These are phyloP conservation scores for Drosophila robusta DNA, from an alignment of 2,888 invertebrate species.

Conservation along the genomic window DNA sequence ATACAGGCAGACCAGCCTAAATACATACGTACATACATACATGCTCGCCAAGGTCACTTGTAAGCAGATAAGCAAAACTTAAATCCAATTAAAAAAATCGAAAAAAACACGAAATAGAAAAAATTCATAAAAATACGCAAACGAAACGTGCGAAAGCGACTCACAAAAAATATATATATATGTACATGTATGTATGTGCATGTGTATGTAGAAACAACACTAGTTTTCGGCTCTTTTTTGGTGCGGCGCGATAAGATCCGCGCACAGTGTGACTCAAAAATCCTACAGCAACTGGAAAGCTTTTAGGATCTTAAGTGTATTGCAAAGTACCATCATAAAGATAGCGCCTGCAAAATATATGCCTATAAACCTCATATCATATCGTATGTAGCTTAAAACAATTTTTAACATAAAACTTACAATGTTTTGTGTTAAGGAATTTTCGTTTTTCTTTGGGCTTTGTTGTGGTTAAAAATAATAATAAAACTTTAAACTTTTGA, in stretches of 20 bases:
- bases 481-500: too few species aligned
- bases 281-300: slow-evolving; percentile 30
- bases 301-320: slow-evolving; percentile 43
- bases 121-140: slow-evolving; percentile 39
- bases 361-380: slow-evolving; percentile 30
- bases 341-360: slow-evolving; percentile 25
- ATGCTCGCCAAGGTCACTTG: slow-evolving; percentile 65
- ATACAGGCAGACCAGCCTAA: too few species aligned
- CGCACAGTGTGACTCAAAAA: slow-evolving; percentile 52
- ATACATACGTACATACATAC: too few species aligned
- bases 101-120: slow-evolving; percentile 10
- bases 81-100: slow-evolving; percentile 5
- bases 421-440: too few species aligned
- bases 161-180: slow-evolving; percentile 28
- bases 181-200: too few species aligned
- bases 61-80: slow-evolving; percentile 54
- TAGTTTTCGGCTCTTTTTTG: slow-evolving; percentile 14
- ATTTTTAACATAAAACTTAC: neutral
- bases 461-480: too few species aligned
- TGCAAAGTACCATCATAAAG: slow-evolving; percentile 50
- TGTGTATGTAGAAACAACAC: slow-evolving; percentile 3
- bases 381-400: neutral
- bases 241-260: slow-evolving; percentile 41
- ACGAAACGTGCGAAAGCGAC: slow-evolving; percentile 23
- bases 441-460: too few species aligned